Evolutionary conservation across 1,140 invertebrate genomes (phyloP), one percentile per base, ranked within the genome.

Genomic region (Goniozus legneri): DNA sequence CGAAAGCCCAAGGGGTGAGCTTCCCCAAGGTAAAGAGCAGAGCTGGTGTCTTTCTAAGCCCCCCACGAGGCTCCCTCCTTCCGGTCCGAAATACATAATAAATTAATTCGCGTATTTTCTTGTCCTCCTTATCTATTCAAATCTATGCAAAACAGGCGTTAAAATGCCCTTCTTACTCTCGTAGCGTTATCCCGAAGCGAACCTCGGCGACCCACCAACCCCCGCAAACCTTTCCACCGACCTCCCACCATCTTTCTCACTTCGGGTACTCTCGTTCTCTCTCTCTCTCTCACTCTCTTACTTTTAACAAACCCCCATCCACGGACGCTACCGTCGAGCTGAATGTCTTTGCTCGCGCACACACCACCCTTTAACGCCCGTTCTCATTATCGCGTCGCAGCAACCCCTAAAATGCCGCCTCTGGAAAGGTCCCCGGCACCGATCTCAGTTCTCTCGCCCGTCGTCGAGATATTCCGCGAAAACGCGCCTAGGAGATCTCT

Each of bases 141-240:
- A 75, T 76, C 69, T 74, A 75, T 76, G 72, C 72, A 74, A 73
- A 76, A 70, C 65, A 72, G 62, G 64, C 66, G 69, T 72, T 73
- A 72, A 70, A 75, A 74, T 64, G 64, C 63, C 64, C 63, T 62
- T 60, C 64, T 62, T 62, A 53, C 61, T 63, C 54, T 56, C 55
- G 54, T 67, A 56, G 64, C 67, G 64, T 73, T 67, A 73, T 74
- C 69, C 68, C 73, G 58, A 53, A 60, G 55, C 54, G 12, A 32
- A 42, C 27, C 8, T 31, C 15, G n/a, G n/a, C n/a, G n/a, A n/a
- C n/a, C n/a, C 56, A 44, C 31, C 47, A 48, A 34, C 48, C 51
- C 52, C 50, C 60, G 13, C 33, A 7, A 36, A 52, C 53, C 33
- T 37, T 16, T 12, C 31, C 38, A 12, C 31, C 47, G 44, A 37